A percentile compares a stretch with the other conserved stretches of the same genome.
phyloP scores from a whole-genome alignment of 2,797 vertebrate genomes.

The Oryzias sinensis region DNA sequence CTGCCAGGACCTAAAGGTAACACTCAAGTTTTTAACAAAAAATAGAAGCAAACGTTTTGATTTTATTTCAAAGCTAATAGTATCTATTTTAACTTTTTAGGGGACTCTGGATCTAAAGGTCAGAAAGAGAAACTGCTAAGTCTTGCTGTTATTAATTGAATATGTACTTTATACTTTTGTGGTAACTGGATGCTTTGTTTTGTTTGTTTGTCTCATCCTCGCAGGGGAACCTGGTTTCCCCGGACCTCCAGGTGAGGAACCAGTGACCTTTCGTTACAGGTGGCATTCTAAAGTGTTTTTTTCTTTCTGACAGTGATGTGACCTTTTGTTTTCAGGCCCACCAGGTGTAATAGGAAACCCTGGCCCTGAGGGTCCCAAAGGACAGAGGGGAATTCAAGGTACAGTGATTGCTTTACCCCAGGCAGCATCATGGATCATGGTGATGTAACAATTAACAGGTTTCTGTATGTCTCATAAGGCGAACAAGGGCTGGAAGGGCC shows the following conservation, averaged over 20 bases:
- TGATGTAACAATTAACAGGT: neutral
- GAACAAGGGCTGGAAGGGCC: conserved; percentile 88
- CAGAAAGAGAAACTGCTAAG: conserved; percentile 5
- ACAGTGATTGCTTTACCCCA: conserved; percentile 26
- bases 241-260: conserved; percentile 83
- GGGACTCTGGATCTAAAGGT: conserved; percentile 70
- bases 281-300: neutral
- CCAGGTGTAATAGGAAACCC: conserved; percentile 81
- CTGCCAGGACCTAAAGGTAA: conserved; percentile 89
- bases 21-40: neutral
- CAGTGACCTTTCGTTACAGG: neutral
- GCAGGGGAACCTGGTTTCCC: conserved; percentile 86
- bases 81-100: conserved; percentile 38
- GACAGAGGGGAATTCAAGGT: conserved; percentile 93
- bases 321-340: conserved; percentile 71
- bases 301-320: conserved; percentile 19
- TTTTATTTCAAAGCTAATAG: neutral
- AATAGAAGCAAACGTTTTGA: neutral
- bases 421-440: neutral
- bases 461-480: conserved; percentile 69
- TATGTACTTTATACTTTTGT: neutral
- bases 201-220: conserved; percentile 8
- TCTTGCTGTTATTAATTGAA: neutral
- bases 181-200: neutral
- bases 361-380: conserved; percentile 88